Percentiles rank a stretch among this genome's conserved stretches.
Conservation (phyloP, 1,140 invertebrate genomes). For the Rhizoglyphus robini region DNA sequence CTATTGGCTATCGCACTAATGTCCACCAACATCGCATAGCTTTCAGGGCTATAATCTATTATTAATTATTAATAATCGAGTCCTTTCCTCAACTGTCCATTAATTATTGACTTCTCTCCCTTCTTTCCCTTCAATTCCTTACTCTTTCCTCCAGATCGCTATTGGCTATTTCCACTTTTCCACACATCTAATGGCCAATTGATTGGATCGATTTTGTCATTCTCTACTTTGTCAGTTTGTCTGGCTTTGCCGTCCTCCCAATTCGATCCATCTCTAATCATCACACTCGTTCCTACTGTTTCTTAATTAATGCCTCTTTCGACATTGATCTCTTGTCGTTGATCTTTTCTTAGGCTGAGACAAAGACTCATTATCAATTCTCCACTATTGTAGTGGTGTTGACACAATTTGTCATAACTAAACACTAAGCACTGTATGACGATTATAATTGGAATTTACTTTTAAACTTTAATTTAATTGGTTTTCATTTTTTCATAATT, state of each 20-base stretch:
- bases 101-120: background rate
- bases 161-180: background rate
- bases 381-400: too few species aligned
- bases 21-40: too few species aligned
- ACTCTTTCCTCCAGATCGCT: too few species aligned
- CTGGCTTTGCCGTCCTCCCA: too few species aligned
- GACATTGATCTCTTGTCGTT: background rate
- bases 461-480: background rate
- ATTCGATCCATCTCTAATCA: too few species aligned
- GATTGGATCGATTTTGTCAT: background rate
- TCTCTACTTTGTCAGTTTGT: too few species aligned
- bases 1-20: background rate
- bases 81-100: background rate
- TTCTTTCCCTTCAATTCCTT: background rate
- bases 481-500: background rate
- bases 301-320: background rate
- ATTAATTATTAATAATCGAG: background rate
- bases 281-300: too few species aligned
- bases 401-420: background rate
- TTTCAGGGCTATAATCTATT: background rate
- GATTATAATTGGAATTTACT: background rate
- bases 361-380: background rate
- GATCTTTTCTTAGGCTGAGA: too few species aligned
- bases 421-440: background rate
- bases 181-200: background rate